Evolutionary conservation across 2,888 invertebrate genomes (phyloP), one percentile per base, ranked within the genome.

Genomic region (Perdita meconis): DNA sequence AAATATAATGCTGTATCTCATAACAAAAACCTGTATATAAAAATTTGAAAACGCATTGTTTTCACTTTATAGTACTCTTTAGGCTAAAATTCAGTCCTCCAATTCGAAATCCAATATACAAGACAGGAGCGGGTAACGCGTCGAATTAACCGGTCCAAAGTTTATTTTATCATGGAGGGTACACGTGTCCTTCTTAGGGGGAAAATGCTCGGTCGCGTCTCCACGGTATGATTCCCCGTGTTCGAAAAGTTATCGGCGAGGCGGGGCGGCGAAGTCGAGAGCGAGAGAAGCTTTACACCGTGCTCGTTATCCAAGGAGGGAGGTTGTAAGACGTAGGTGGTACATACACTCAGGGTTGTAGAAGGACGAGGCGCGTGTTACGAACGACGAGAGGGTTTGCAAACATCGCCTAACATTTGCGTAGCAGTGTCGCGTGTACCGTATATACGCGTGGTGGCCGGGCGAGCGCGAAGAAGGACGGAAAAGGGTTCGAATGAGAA

Each of bases 361-460:
- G 77, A 64, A 77, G 81, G 73, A 79, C 83, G 81, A 78, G 83
- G 80, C 80, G 80, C 82, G 81, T 71, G 80, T 84, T 86, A 85
- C 81, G 78, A 78, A 84, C 73, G 75, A 73, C 72, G 74, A 82
- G 82, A 84, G 87, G 84, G 82, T 88, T 86, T 74, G 88, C 86
- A 88, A 88, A 87, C 84, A 87, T 79, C 76, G 69, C 38, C 82
- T 65, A 84, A 87, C 80, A 82, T 87, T 88, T 86, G 88, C 88
- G 78, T 76, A 88, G 83, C 80, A 61, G 71, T 66, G 79, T 84
- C 81, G 78, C 86, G 71, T 63, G 67, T 68, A 65, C 55, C 44
- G 68, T 60, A 59, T 34, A 12, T 30, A 51, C 59, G 22, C 42
- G n/a, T n/a, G n/a, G n/a, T n/a, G n/a, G n/a, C 61, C 30, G 64